Base-by-base conservation (phyloP, 1,140 invertebrate genomes). In the Plectrocnemia conspersa region DNA sequence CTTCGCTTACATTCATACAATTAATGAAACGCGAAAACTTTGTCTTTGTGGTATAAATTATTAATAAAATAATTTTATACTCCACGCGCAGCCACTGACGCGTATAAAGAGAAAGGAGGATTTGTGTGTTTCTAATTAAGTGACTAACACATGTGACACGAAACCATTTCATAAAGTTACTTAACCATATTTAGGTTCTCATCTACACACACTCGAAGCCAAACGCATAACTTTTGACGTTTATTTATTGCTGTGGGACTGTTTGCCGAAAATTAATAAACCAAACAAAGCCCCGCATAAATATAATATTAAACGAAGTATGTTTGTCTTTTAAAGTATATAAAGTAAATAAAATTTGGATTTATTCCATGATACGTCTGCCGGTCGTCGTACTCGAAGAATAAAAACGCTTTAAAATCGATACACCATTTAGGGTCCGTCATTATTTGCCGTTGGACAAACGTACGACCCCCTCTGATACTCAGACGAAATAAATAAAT, bases 101-200 rank as follows among this genome's bases (percentile, higher is more conserved):
- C 27, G 27, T 38, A 38, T n/a, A n/a, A n/a, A n/a, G 25, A 40
- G 13, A 35, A 50, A 55, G 47, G 53, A 44, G 50, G 54, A 61
- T 61, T 61, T 61, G 58, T 61, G 54, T 56, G 54, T 56, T 61
- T 61, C 54, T 61, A 61, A 61, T 61, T 61, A 61, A 61, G 58
- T 56, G 54, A 56, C 54, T 56, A 53, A 46, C 58, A 56, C 58
- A 61, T 61, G 58, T 61, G 58, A 56, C 58, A 56, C 40, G 19
- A 50, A 23, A 24, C 24, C 57, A 40, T 59, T 60, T 56, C 53
- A 53, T 48, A 53, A 32, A 54, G 58, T 56, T 47, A 56, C 49
- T 42, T 46, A 52, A 56, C 53, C 47, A 44, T 35, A 18, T 25
- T 33, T 21, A 18, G 24, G 24, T 23, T 52, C 42, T 21, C 49